phyloP scores from a whole-genome alignment of 2,113 vertebrate genomes.

The Sylvilagus bachmani region DNA sequence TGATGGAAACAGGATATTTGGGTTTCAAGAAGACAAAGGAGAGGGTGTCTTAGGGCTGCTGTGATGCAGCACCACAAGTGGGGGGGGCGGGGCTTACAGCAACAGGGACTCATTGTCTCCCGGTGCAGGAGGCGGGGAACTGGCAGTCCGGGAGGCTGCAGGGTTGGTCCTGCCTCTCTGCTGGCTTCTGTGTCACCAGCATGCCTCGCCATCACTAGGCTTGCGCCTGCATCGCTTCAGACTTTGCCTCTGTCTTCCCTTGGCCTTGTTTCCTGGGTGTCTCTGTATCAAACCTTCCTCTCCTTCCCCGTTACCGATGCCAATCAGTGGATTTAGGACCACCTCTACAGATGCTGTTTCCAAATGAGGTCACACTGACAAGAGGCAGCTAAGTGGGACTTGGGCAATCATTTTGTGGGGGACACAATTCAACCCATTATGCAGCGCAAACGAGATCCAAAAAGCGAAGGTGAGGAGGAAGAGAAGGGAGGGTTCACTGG shows the following conservation, averaged over 20 bases:
- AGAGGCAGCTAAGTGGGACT: background rate
- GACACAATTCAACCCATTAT: background rate
- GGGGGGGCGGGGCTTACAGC: background rate
- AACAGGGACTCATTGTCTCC: background rate
- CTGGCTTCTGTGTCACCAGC: background rate
- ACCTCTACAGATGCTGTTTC: background rate
- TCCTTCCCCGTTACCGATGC: background rate
- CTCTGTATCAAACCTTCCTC: background rate
- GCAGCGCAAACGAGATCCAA: background rate
- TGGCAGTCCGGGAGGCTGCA: background rate
- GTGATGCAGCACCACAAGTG: background rate
- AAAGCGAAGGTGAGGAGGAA: background rate
- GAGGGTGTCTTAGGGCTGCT: background rate
- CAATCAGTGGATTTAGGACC: background rate
- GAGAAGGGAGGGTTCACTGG: slow-evolving; percentile 3
- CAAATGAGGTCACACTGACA: slow-evolving; percentile 16
- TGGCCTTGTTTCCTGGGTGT: background rate
- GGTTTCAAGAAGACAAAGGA: slow-evolving; percentile 19
- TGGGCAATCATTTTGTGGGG: background rate
- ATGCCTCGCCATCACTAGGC: background rate
- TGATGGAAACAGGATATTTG: slow-evolving; percentile 47
- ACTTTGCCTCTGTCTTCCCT: background rate
- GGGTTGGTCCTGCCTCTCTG: background rate
- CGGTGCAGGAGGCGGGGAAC: background rate
- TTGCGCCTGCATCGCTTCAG: background rate